Conservation (phyloP, 2,113 vertebrate genomes). For the Cephalopterus ornatus region DNA sequence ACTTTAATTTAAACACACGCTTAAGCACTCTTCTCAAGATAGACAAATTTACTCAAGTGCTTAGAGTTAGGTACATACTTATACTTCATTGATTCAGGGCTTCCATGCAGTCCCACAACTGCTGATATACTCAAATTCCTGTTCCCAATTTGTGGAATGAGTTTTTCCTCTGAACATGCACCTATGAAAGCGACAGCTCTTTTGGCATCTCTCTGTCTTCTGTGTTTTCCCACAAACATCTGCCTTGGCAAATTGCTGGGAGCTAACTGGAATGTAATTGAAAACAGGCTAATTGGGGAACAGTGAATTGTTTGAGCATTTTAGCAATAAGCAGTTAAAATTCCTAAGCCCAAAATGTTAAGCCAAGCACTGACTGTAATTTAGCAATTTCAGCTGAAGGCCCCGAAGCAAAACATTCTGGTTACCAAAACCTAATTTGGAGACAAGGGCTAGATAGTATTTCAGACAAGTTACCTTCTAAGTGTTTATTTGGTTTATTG, state of each 20-base stretch:
- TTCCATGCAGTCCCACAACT: background rate
- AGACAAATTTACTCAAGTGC: slow-evolving; percentile 48
- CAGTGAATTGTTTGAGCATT: background rate
- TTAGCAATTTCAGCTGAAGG: background rate
- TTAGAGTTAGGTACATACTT: background rate
- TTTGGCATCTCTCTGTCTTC: background rate
- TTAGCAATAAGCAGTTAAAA: background rate
- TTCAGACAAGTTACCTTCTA: background rate
- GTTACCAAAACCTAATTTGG: background rate
- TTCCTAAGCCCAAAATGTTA: background rate
- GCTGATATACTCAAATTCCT: background rate
- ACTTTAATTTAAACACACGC: slow-evolving; percentile 16
- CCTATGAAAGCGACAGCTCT: background rate
- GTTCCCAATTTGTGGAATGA: background rate
- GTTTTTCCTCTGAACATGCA: background rate
- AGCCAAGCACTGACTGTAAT: background rate
- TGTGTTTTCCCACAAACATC: slow-evolving; percentile 6
- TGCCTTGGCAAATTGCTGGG: background rate
- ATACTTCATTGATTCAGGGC: background rate
- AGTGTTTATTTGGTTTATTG: background rate
- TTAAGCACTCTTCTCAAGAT: slow-evolving; percentile 20
- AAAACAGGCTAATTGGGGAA: background rate
- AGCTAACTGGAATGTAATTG: background rate
- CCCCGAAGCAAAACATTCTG: background rate
- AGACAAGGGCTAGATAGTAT: background rate